Conservation (phyloP, 2,113 vertebrate genomes). For the Alaudala cheleensis region DNA sequence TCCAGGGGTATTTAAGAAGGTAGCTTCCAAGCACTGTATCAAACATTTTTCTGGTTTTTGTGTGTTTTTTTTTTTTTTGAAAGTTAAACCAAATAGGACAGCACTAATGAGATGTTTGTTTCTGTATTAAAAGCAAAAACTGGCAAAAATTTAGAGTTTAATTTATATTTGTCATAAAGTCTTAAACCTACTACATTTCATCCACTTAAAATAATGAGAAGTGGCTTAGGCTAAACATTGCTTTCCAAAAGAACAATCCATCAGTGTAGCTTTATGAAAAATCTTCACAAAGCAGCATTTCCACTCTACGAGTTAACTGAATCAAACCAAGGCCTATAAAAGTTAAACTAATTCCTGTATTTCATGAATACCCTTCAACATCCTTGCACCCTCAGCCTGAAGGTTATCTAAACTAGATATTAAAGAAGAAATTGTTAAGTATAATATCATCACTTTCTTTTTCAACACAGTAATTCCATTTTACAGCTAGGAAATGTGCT, state of each 20-base stretch:
- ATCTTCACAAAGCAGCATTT: neutral
- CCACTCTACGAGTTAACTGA: neutral
- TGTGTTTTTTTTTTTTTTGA: too few relatives aligned
- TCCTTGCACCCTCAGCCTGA: neutral
- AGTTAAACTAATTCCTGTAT: neutral
- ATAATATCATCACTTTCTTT: neutral
- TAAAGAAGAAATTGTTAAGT: neutral
- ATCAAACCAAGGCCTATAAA: neutral
- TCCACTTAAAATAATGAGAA: neutral
- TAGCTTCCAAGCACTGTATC: neutral
- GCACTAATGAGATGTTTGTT: neutral
- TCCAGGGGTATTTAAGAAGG: neutral
- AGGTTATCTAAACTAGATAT: neutral
- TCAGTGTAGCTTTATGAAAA: neutral
- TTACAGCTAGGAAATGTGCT: neutral
- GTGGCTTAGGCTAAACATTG: neutral
- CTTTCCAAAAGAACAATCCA: neutral
- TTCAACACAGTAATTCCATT: neutral
- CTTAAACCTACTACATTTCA: neutral
- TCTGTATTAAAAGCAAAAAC: neutral
- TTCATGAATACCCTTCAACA: neutral
- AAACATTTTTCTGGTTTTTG: neutral
- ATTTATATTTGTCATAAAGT: neutral
- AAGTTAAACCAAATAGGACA: neutral
- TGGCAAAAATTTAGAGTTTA: neutral